Evolutionary conservation across 1,140 invertebrate genomes (phyloP).

Genomic region (Plodia interpunctella): DNA sequence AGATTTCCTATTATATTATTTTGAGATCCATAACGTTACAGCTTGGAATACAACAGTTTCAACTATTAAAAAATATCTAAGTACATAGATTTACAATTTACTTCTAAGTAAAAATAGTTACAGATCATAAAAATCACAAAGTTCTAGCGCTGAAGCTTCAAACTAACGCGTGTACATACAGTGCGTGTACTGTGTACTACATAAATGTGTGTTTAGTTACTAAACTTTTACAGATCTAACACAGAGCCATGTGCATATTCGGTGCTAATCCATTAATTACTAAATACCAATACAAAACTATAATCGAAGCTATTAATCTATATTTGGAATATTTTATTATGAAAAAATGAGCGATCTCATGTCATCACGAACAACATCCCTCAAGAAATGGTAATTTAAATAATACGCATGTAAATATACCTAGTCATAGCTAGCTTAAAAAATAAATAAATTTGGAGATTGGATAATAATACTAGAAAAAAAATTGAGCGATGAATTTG

Average conservation of each 20-base stretch:
- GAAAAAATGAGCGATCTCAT: too few relatives aligned
- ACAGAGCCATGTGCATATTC: constrained; percentile 13
- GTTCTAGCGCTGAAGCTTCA: not conserved
- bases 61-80: not conserved
- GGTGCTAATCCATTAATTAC: not conserved
- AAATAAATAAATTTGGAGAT: not conserved
- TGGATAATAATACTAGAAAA: not conserved
- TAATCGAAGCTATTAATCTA: too few relatives aligned
- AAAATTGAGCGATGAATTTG: not conserved
- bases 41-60: not conserved
- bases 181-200: not conserved
- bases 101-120: not conserved
- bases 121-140: constrained; percentile 3
- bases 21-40: not conserved
- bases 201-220: not conserved
- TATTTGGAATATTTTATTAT: too few relatives aligned
- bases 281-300: too few relatives aligned
- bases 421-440: too few relatives aligned
- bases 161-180: not conserved
- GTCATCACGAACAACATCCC: too few relatives aligned
- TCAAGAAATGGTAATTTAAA: too few relatives aligned
- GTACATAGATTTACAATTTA: not conserved
- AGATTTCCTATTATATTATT: not conserved
- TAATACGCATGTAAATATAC: too few relatives aligned
- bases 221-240: constrained; percentile 1